Conservation (phyloP, 2,113 vertebrate genomes). For the Circaetus gallicus region DNA sequence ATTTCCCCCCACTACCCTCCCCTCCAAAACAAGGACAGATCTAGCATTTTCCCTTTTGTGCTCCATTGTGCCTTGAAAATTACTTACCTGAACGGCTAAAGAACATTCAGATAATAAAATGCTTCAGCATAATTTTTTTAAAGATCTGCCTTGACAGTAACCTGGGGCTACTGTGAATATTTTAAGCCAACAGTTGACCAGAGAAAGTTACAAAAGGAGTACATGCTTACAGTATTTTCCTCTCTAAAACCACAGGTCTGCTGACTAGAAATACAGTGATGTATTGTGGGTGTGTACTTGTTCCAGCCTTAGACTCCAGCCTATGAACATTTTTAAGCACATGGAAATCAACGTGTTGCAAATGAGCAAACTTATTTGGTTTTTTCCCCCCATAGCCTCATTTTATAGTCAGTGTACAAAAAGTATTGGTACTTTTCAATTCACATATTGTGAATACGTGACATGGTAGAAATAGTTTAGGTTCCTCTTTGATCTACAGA, state of each 20-base stretch:
- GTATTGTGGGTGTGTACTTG: constrained; percentile 28
- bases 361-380: constrained; percentile 44
- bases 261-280: neutral
- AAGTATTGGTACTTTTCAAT: constrained; percentile 76
- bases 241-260: neutral
- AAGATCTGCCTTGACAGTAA: constrained; percentile 23
- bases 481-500: neutral
- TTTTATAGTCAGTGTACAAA: constrained; percentile 57
- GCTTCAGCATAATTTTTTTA: neutral
- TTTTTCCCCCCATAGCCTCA: neutral
- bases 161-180: neutral
- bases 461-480: neutral
- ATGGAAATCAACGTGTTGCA: constrained; percentile 53
- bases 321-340: constrained; percentile 73
- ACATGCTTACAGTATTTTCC: neutral
- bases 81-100: constrained; percentile 75
- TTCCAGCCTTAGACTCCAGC: constrained; percentile 55
- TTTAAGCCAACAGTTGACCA: neutral
- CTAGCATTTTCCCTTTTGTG: constrained; percentile 38
- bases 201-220: neutral
- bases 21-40: constrained; percentile 4
- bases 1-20: neutral
- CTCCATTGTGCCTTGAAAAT: constrained; percentile 45
- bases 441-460: neutral
- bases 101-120: constrained; percentile 21